These are phyloP conservation scores for Drosophila kokeensis DNA, from an alignment of 2,888 invertebrate species.

Conservation along the genomic window DNA sequence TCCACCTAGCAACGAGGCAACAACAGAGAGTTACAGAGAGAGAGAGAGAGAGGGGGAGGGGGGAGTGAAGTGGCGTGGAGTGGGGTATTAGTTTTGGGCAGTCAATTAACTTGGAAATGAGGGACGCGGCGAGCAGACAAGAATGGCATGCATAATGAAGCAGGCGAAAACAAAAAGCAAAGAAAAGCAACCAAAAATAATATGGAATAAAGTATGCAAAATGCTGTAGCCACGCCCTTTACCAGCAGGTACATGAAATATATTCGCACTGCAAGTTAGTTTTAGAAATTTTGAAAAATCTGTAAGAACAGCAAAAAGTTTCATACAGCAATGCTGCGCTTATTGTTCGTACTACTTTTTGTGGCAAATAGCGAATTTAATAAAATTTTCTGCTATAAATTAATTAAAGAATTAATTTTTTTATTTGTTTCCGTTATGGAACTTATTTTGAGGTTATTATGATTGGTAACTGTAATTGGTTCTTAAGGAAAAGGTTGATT, in stretches of 20 bases:
- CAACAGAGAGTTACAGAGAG: background rate
- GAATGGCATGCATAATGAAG: constrained; percentile 77
- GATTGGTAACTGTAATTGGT: background rate
- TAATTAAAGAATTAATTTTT: background rate
- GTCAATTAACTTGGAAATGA: constrained; percentile 77
- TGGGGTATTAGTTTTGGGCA: constrained; percentile 35
- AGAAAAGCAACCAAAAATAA: constrained; percentile 14
- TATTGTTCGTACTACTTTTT: background rate
- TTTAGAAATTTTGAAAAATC: background rate
- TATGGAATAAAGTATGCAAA: background rate
- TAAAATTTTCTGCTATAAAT: background rate
- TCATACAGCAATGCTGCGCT: background rate
- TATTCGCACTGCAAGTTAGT: background rate
- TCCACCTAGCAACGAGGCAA: constrained; percentile 87
- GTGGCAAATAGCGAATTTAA: background rate
- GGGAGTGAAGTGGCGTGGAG: background rate
- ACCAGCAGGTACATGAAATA: background rate
- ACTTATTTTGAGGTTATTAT: background rate
- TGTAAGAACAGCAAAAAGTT: background rate
- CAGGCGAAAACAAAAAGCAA: constrained; percentile 49
- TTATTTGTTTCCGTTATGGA: background rate
- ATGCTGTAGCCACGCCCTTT: constrained; percentile 2
- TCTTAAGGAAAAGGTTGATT: no score
- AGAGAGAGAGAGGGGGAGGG: background rate
- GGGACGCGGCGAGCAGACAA: constrained; percentile 33